phyloP scores from a whole-genome alignment of 1,140 invertebrate species.

The Chelonus insularis region DNA sequence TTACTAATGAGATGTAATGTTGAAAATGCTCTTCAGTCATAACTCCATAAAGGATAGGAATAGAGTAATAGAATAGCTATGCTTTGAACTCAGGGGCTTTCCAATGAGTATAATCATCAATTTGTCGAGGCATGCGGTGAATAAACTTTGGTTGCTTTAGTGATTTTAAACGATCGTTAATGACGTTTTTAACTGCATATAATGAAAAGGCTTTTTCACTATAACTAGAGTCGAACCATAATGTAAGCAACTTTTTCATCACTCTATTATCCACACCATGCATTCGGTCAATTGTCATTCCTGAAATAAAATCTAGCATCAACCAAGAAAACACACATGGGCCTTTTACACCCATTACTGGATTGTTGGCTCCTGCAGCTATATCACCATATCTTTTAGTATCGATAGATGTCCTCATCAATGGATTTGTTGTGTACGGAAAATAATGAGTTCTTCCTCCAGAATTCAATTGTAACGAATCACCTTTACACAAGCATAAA shows the following conservation, averaged over 20 bases:
- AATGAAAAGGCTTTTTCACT: constrained; percentile 20
- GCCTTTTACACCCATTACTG: constrained; percentile 22
- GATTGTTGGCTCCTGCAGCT: neutral
- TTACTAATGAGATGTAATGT: constrained; percentile 9
- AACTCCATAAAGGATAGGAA: constrained; percentile 31
- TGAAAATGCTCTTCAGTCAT: constrained; percentile 26
- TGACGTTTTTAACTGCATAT: neutral
- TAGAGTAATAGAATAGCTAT: constrained; percentile 31
- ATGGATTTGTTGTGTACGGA: neutral
- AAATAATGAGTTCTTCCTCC: too few relatives aligned
- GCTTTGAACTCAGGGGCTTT: constrained; percentile 33
- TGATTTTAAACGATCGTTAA: constrained; percentile 16
- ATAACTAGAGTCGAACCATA: constrained; percentile 19
- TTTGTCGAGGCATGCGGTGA: constrained; percentile 32
- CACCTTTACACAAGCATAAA: too few relatives aligned
- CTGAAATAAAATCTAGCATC: constrained; percentile 29
- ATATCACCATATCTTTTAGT: neutral
- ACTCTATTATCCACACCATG: constrained; percentile 26
- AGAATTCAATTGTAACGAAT: too few relatives aligned
- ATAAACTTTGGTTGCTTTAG: constrained; percentile 34
- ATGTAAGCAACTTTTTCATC: constrained; percentile 19
- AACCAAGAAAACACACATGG: constrained; percentile 14
- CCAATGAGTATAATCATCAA: constrained; percentile 33
- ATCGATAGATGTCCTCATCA: neutral
- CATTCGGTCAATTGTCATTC: constrained; percentile 31